phyloP scores from a whole-genome alignment of 2,113 vertebrate species.

The Thunnus maccoyii region DNA sequence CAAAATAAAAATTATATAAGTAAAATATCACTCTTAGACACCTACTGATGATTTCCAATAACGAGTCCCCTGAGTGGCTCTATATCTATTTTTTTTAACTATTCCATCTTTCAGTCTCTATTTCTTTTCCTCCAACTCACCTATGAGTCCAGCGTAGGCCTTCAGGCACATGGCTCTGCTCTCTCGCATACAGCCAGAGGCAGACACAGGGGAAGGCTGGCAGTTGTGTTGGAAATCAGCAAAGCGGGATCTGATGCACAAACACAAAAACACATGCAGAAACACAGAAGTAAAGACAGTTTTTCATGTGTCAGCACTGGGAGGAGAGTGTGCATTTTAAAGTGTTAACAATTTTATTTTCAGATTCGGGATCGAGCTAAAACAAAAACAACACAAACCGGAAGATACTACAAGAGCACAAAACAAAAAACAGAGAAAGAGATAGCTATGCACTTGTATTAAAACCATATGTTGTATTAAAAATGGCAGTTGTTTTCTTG shows the following conservation, averaged over 20 bases:
- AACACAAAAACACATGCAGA: conserved; percentile 27
- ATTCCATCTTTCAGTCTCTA: conserved; percentile 11
- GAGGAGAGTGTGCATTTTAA: conserved; percentile 39
- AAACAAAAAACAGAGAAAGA: conserved; percentile 11
- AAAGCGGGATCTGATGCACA: conserved; percentile 89
- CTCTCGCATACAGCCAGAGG: conserved; percentile 87
- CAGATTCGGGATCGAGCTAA: conserved; percentile 26
- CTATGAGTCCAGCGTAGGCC: conserved; percentile 94
- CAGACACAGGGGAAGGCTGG: conserved; percentile 81
- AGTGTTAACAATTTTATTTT: conserved; percentile 42
- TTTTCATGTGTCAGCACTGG: conserved; percentile 40
- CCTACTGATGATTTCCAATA: conserved; percentile 18
- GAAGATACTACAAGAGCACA: background rate
- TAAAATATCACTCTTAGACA: conserved; percentile 31
- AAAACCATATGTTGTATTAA: background rate
- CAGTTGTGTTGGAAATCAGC: conserved; percentile 95
- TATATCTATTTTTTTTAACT: conserved; percentile 17
- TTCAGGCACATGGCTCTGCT: conserved; percentile 90
- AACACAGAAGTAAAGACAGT: conserved; percentile 14
- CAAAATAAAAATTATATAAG: conserved; percentile 23
- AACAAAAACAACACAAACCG: conserved; percentile 36
- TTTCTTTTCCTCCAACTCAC: conserved; percentile 79
- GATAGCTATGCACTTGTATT: background rate
- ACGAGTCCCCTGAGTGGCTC: conserved; percentile 8
- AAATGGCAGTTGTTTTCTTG: background rate